phyloP scores from a whole-genome alignment of 2,113 vertebrate species.

The Leptodactylus fuscus region DNA sequence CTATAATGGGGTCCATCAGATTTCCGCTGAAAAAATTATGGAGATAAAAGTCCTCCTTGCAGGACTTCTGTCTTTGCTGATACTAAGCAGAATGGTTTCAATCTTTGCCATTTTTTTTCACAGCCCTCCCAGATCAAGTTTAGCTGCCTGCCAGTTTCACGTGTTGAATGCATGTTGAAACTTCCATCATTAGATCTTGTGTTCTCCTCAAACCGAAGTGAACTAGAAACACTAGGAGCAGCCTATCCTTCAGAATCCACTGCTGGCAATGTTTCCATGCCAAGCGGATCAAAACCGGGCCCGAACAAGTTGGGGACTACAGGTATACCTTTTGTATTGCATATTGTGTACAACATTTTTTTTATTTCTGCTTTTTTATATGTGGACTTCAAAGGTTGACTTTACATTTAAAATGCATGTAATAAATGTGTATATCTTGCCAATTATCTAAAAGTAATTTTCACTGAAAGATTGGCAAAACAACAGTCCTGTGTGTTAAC shows the following conservation, averaged over 20 bases:
- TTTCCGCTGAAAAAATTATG: no score
- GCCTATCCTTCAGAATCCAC: conserved; percentile 77
- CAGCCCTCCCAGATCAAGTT: conserved; percentile 98
- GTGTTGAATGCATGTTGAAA: conserved; percentile 98
- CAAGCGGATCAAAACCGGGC: conserved; percentile 77
- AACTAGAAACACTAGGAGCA: conserved; percentile 85
- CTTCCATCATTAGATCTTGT: conserved; percentile 95
- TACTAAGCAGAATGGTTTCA: no score
- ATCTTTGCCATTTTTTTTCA: background rate
- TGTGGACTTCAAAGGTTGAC: no score
- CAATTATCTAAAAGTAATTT: no score
- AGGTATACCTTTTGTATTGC: conserved; percentile 71
- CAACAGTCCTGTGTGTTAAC: no score
- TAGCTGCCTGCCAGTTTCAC: conserved; percentile 94
- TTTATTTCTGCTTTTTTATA: background rate
- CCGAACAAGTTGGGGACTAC: conserved; percentile 78
- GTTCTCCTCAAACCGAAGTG: conserved; percentile 96
- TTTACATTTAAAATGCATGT: no score
- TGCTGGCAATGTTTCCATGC: conserved; percentile 67
- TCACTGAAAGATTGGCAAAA: no score
- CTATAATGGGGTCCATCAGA: no score
- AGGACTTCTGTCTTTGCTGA: no score
- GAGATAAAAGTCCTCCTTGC: no score
- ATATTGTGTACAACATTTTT: background rate
- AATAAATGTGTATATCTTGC: no score